Conservation (phyloP, 1,140 invertebrate species). For the Drosophila mauritiana region DNA sequence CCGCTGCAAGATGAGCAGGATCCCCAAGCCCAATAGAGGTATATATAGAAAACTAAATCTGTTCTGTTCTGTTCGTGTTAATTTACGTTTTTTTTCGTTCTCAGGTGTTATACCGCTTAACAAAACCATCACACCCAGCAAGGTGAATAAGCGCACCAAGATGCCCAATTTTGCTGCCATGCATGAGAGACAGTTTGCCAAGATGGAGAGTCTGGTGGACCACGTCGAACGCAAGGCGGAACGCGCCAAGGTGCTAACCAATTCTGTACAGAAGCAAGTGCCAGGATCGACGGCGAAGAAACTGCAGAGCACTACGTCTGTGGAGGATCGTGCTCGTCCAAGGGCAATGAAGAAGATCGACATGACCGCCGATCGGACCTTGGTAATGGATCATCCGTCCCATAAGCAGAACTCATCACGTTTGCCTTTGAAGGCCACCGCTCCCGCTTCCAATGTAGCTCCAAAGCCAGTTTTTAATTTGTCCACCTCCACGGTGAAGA, state of each 20-base stretch:
- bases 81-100: background rate
- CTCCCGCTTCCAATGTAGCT: constrained; percentile 2
- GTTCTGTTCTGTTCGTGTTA: background rate
- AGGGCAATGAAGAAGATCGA: constrained; percentile 43
- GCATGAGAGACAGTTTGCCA: constrained; percentile 87
- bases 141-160: constrained; percentile 83
- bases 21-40: constrained; percentile 57
- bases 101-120: constrained; percentile 14
- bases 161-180: constrained; percentile 88
- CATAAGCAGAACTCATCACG: constrained; percentile 4
- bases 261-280: constrained; percentile 47
- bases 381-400: background rate
- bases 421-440: constrained; percentile 14
- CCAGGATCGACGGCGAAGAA: constrained; percentile 39
- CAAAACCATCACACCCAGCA: constrained; percentile 29
- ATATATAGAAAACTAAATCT: background rate
- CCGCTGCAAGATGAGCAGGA: constrained; percentile 8
- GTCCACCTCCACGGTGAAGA: constrained; percentile 23
- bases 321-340: background rate
- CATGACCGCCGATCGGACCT: background rate
- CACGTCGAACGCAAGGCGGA: constrained; percentile 86
- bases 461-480: constrained; percentile 46
- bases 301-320: background rate
- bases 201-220: constrained; percentile 88
- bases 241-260: constrained; percentile 84